A percentile compares a stretch with the other conserved stretches of the same genome.
phyloP scores from a whole-genome alignment of 2,888 invertebrate species.

The Tanypteryx hageni region DNA sequence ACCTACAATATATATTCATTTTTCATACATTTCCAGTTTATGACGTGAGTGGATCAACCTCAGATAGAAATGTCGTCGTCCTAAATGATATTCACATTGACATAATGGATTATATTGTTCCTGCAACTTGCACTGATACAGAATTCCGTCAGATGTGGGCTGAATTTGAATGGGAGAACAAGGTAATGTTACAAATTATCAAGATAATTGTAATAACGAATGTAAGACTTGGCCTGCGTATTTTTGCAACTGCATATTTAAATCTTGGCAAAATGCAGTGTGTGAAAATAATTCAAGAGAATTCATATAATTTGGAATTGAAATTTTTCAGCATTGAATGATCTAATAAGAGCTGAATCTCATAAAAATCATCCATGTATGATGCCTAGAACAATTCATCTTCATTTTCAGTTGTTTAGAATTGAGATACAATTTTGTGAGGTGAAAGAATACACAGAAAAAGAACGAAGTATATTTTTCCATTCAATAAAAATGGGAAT shows the following conservation, averaged over 20 bases:
- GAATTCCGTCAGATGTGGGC: constrained; percentile 99
- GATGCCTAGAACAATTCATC: too few relatives aligned
- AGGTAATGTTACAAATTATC: constrained; percentile 77
- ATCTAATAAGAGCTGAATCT: too few relatives aligned
- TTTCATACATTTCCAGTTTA: constrained; percentile 82
- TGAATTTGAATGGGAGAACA: constrained; percentile 99
- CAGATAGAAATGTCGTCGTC: constrained; percentile 97
- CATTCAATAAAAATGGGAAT: neutral
- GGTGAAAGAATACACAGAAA: too few relatives aligned
- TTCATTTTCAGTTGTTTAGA: too few relatives aligned
- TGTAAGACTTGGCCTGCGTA: neutral
- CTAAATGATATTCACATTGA: constrained; percentile 99
- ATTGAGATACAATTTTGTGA: too few relatives aligned
- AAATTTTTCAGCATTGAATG: too few relatives aligned
- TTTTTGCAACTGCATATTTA: too few relatives aligned
- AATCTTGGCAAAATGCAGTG: too few relatives aligned
- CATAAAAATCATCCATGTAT: too few relatives aligned
- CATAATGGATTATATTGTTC: constrained; percentile 99
- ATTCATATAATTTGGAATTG: too few relatives aligned
- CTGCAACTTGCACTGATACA: constrained; percentile 93
- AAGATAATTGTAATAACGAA: neutral
- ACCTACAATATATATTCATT: neutral
- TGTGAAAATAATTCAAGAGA: too few relatives aligned
- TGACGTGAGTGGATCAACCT: constrained; percentile 94
- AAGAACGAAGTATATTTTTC: neutral